Percentiles rank a stretch among this genome's conserved stretches.
Evolutionary conservation across 2,888 invertebrate genomes (phyloP).

Genomic region (Bugula neritina): DNA sequence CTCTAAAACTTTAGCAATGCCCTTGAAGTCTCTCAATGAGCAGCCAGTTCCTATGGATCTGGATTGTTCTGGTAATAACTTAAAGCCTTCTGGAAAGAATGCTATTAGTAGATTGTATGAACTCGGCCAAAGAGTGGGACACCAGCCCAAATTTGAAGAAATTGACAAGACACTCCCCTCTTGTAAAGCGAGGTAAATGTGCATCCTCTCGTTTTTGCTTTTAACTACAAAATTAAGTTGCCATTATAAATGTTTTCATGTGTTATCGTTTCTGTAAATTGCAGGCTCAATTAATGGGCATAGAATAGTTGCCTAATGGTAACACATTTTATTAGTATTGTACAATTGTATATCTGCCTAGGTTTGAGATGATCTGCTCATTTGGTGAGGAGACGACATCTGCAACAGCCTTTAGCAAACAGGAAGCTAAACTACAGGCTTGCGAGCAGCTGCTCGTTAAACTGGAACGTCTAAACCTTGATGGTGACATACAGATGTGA

Average conservation of each 20-base stretch:
- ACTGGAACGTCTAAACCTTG: not conserved
- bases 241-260: no score
- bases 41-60: not conserved
- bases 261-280: no score
- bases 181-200: not conserved
- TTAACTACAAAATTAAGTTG: no score
- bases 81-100: not conserved
- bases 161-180: not conserved
- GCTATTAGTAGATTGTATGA: slow-evolving; percentile 6
- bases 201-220: no score
- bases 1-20: not conserved
- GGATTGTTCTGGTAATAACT: not conserved
- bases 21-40: not conserved
- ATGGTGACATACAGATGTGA: no score
- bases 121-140: not conserved
- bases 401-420: not conserved
- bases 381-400: not conserved
- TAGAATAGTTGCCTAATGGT: no score
- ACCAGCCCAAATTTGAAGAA: not conserved
- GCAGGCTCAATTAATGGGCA: no score
- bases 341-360: not conserved
- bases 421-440: not conserved
- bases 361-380: not conserved
- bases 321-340: no score
- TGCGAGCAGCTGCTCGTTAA: not conserved